A percentile compares a stretch with the other conserved stretches of the same genome.
These are phyloP conservation scores for Pharmacophagus antenor DNA, from an alignment of 2,888 invertebrate species.

Conservation along the genomic window DNA sequence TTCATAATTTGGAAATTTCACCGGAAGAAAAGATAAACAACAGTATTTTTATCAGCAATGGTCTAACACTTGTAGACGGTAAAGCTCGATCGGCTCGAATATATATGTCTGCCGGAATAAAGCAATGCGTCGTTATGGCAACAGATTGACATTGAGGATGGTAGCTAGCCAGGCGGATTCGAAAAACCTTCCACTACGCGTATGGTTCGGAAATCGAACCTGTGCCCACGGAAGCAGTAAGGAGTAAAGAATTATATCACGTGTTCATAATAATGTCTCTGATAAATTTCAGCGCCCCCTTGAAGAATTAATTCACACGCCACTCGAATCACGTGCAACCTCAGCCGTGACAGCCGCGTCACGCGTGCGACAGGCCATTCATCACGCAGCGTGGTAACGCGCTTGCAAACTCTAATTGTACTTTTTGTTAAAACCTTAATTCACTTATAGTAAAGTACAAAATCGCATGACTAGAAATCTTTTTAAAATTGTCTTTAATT, in stretches of 20 bases:
- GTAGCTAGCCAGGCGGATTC: no score
- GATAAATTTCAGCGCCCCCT: conserved; percentile 31
- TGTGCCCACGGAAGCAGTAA: no score
- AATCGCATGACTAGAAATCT: background rate
- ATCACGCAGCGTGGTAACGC: conserved; percentile 68
- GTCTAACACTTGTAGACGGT: no score
- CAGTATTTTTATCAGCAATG: no score
- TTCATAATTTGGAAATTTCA: no score
- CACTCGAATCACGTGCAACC: conserved; percentile 61
- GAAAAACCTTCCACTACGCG: no score
- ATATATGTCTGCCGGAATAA: no score
- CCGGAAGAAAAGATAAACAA: no score
- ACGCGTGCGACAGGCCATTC: conserved; percentile 68
- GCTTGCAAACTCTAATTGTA: conserved; percentile 37
- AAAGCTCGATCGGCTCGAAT: no score
- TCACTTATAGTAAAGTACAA: background rate
- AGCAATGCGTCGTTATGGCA: no score
- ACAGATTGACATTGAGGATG: no score
- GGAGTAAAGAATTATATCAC: background rate
- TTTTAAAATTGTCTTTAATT: background rate
- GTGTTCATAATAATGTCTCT: background rate
- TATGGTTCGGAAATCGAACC: no score
- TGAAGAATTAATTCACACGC: conserved; percentile 59
- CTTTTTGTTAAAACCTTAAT: background rate
- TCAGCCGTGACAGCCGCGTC: conserved; percentile 65